Evolutionary conservation across 2,113 vertebrate genomes (phyloP).

Genomic region (Boleophthalmus pectinirostris): DNA sequence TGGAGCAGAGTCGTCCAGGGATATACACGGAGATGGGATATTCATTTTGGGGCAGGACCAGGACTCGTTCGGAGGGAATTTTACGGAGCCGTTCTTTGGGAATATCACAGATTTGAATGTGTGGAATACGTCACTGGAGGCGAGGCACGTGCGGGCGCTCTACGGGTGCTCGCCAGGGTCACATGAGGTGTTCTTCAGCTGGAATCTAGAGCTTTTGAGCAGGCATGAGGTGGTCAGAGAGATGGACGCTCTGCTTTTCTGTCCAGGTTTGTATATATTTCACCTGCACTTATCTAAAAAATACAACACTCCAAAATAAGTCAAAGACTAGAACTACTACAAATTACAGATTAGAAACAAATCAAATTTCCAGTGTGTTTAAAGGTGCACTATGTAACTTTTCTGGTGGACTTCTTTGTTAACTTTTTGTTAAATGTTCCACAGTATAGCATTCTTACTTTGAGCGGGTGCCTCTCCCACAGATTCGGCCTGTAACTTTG

Average conservation of each 20-base stretch:
- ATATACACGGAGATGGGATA: conserved; percentile 79
- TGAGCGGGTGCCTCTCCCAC: no score
- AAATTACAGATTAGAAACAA: no score
- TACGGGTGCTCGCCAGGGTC: conserved; percentile 65
- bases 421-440: no score
- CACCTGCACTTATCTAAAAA: background rate
- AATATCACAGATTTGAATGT: conserved; percentile 86
- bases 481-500: no score
- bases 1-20: conserved; percentile 55
- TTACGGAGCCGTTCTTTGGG: conserved; percentile 89
- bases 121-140: conserved; percentile 76
- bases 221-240: conserved; percentile 66
- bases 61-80: conserved; percentile 87
- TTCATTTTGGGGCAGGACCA: conserved; percentile 92
- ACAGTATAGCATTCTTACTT: no score
- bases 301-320: background rate
- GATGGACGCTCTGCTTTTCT: conserved; percentile 65
- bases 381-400: no score
- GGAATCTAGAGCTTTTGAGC: conserved; percentile 69
- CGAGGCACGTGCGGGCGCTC: conserved; percentile 72
- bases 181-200: conserved; percentile 74
- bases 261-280: conserved; percentile 72
- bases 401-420: no score
- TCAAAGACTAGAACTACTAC: no score
- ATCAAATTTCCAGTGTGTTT: no score